Evolutionary conservation across 1,140 invertebrate species (phyloP).

Genomic region (Samia ricini): DNA sequence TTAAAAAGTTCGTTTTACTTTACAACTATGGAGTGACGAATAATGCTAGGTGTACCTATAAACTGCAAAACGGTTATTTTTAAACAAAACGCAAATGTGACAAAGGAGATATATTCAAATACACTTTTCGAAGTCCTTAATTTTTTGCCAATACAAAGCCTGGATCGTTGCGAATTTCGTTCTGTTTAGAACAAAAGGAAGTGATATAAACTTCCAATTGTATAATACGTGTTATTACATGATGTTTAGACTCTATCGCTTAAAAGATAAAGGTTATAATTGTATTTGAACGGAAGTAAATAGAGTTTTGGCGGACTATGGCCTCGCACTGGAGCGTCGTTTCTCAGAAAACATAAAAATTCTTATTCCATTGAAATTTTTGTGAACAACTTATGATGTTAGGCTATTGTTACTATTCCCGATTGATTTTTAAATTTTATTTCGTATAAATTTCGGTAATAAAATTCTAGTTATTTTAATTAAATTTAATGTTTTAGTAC

Average conservation of each 20-base stretch:
- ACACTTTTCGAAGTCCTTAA: not conserved
- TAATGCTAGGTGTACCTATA: no score
- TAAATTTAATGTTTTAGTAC: not conserved
- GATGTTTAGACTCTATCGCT: slow-evolving; percentile 3
- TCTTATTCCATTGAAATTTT: slow-evolving; percentile 33
- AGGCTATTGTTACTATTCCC: slow-evolving; percentile 20
- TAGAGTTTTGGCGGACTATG: not conserved
- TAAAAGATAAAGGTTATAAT: slow-evolving; percentile 5
- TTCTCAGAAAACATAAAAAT: slow-evolving; percentile 38
- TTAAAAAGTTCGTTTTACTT: no score
- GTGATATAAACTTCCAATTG: not conserved
- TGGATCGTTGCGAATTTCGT: slow-evolving; percentile 21
- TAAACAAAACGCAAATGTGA: not conserved
- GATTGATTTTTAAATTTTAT: slow-evolving; percentile 4
- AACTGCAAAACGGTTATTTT: not conserved
- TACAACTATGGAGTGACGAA: no score
- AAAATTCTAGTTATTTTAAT: not conserved
- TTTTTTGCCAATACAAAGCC: slow-evolving; percentile 9
- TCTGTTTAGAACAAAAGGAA: slow-evolving; percentile 32
- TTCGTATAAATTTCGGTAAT: not conserved
- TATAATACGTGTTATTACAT: not conserved
- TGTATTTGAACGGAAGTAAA: not conserved
- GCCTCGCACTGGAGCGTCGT: slow-evolving; percentile 13
- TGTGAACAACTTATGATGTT: slow-evolving; percentile 19
- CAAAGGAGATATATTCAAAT: not conserved